Conservation (phyloP, 1,140 invertebrate species). For the Procambarus clarkii region DNA sequence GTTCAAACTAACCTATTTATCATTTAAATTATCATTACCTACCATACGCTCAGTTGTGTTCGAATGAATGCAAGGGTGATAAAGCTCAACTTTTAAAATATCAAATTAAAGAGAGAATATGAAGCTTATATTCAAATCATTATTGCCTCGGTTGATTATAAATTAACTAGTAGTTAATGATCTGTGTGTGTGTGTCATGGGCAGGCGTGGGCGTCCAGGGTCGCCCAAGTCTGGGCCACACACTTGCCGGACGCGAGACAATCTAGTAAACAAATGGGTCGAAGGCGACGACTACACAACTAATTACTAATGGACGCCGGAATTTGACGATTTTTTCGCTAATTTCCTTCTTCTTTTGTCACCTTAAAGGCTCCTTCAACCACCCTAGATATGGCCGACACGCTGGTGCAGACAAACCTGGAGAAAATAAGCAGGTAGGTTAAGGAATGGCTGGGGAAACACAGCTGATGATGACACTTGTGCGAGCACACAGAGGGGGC, state of each 20-base stretch:
- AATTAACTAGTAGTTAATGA: too few species aligned
- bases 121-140: neutral
- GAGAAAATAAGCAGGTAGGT: slow-evolving; percentile 66
- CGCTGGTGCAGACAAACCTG: slow-evolving; percentile 61
- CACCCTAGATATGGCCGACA: slow-evolving; percentile 47
- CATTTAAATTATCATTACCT: neutral
- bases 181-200: too few species aligned
- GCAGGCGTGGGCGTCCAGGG: neutral
- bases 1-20: neutral
- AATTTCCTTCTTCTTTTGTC: neutral
- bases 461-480: slow-evolving; percentile 65
- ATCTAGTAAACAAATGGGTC: slow-evolving; percentile 68
- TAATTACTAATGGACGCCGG: slow-evolving; percentile 68
- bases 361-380: slow-evolving; percentile 15
- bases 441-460: slow-evolving; percentile 30
- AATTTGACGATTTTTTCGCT: slow-evolving; percentile 49
- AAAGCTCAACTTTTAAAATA: slow-evolving; percentile 15
- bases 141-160: neutral
- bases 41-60: neutral
- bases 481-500: neutral
- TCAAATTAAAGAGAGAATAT: neutral
- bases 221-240: too few species aligned
- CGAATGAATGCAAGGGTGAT: slow-evolving; percentile 33
- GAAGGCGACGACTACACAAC: slow-evolving; percentile 60
- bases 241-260: slow-evolving; percentile 23